phyloP scores from a whole-genome alignment of 2,113 vertebrate genomes.

The Crocuta crocuta region DNA sequence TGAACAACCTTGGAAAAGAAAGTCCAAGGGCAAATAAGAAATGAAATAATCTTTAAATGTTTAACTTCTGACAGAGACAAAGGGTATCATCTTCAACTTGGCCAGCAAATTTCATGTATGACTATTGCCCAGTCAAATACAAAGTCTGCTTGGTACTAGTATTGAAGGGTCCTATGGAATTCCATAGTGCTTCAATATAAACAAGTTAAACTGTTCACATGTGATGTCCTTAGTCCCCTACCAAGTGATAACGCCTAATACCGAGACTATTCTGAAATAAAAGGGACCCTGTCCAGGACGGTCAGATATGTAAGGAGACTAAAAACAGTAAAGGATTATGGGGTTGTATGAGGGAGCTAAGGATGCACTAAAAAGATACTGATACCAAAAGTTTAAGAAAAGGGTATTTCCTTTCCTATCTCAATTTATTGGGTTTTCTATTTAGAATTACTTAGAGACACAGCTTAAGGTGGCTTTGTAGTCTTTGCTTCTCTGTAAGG shows the following conservation, averaged over 20 bases:
- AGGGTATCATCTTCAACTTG: background rate
- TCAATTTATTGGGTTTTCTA: background rate
- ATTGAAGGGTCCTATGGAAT: background rate
- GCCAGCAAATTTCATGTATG: background rate
- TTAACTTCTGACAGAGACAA: background rate
- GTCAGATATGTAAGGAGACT: background rate
- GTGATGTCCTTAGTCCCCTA: background rate
- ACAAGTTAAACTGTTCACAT: background rate
- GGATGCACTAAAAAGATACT: background rate
- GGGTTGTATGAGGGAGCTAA: background rate
- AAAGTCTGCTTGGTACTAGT: background rate
- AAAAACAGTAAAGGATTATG: background rate
- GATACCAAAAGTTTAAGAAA: background rate
- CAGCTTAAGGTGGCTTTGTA: background rate
- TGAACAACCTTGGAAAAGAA: background rate
- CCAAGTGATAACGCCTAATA: background rate
- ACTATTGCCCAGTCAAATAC: background rate
- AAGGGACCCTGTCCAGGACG: background rate
- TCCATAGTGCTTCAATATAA: slow-evolving; percentile 38
- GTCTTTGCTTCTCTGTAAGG: background rate
- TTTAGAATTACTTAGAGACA: background rate
- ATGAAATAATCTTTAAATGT: background rate
- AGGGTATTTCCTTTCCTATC: background rate
- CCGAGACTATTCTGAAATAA: background rate
- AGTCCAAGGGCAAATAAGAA: background rate